A percentile compares a stretch with the other conserved stretches of the same genome.
These are phyloP conservation scores for Percopsis omiscomaycus DNA, from an alignment of 2,797 vertebrate species.

Conservation along the genomic window DNA sequence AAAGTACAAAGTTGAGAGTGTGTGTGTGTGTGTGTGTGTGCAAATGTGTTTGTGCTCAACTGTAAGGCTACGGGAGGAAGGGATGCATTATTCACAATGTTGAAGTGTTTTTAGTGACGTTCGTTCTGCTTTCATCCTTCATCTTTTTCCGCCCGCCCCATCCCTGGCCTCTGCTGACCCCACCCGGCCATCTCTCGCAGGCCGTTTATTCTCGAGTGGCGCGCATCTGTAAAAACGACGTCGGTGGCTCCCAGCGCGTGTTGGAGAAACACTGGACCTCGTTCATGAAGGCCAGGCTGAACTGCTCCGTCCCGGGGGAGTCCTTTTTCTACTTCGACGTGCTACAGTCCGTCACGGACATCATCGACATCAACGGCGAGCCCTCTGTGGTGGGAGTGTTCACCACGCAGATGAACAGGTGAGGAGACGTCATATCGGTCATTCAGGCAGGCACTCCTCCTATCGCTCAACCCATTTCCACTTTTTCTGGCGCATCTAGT, in stretches of 20 bases:
- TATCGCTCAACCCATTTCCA: neutral
- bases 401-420: slow-evolving; percentile 99
- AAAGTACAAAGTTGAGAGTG: slow-evolving; percentile 33
- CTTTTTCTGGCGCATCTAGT: neutral
- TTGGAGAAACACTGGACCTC: slow-evolving; percentile 99
- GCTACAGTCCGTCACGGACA: slow-evolving; percentile 94
- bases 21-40: slow-evolving; percentile 10
- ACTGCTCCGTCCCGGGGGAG: slow-evolving; percentile 96
- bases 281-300: slow-evolving; percentile 94
- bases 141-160: slow-evolving; percentile 11
- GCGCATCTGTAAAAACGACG: slow-evolving; percentile 97
- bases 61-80: slow-evolving; percentile 49
- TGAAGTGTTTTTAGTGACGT: slow-evolving; percentile 68
- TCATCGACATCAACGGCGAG: slow-evolving; percentile 89
- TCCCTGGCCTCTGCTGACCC: neutral
- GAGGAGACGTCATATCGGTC: slow-evolving; percentile 13
- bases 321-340: slow-evolving; percentile 99
- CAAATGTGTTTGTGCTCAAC: slow-evolving; percentile 40
- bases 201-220: slow-evolving; percentile 97
- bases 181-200: slow-evolving; percentile 65
- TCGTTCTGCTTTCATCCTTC: slow-evolving; percentile 45
- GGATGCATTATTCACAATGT: slow-evolving; percentile 69
- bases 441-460: no score
- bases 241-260: slow-evolving; percentile 95
- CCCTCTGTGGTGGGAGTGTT: slow-evolving; percentile 93